Base-by-base conservation (phyloP, 2,797 vertebrate species). In the Falco biarmicus region DNA sequence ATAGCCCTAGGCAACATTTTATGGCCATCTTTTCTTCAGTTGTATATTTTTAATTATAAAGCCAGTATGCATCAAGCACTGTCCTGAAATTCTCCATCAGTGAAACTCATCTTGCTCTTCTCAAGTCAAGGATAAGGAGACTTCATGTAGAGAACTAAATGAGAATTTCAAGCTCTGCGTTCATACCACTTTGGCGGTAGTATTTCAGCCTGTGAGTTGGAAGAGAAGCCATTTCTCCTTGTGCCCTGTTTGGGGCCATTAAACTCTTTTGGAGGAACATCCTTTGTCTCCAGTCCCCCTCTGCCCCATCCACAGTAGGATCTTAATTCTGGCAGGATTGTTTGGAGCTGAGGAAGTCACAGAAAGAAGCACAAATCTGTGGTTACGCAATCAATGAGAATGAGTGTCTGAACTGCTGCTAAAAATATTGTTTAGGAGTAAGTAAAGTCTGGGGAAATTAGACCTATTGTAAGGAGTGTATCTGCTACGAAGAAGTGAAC, bases 1-100 rank as follows among this genome's bases (percentile, higher is more conserved):
- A 85, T 87, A 92, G 93, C 87, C 92, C 94, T 93, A 53, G 69
- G 94, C 88, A 59, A 70, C 51, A 60, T 82, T 97, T 97, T 94
- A 97, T 84, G 65, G 84, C 90, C 64, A 50, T 85, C 70, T 93
- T 94, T 96, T 85, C 89, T 96, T 94, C 84, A 89, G 92, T 84
- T 91, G 90, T 97, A 51, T 97, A 54, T 96, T 97, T 96, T 97
- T 98, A 90, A 93, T 95, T 97, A 97, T 94, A 95, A 94, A 95
- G 60, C 61, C 89, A 96, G 96, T 94, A 80, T 95, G 95, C 83
- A 95, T 96, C 96, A 96, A 95, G 65, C 81, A 80, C 68, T 85
- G 95, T 91, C 95, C 84, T 86, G 91, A 90, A 96, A 96, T 82
- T 93, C 66, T 96, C 82, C 74, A 43, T 94, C 69, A 95, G 41